Evolutionary conservation across 2,797 vertebrate genomes (phyloP), one percentile per base, ranked within the genome.

Genomic region (Enteromius paludinosus): DNA sequence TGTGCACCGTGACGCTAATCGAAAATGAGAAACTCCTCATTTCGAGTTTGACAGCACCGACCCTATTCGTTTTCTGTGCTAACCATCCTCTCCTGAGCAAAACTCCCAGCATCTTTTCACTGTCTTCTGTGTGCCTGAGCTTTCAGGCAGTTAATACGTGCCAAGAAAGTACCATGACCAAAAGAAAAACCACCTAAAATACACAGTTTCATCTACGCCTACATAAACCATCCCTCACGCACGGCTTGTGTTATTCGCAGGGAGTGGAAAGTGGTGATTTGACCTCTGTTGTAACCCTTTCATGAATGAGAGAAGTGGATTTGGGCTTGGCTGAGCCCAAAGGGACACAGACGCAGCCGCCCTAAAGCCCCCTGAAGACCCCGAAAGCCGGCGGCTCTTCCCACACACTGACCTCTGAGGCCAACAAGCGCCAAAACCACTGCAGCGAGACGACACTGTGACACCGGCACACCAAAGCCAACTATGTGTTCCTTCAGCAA

Each of bases 381-480:
- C 52, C 79, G 87, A 92, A 91, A 93, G 93, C 92, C 89, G 90
- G 90, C 83, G 59, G 90, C 90, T 94, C 94, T 94, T 94, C 93
- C 94, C 93, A 94, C 93, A 92, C 92, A 90, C 88, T 95, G 94
- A 95, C 95, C 94, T 93, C 92, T 3, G 88, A 91, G 94, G 94
- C 93, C 92, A 92, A 88, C 89, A 87, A 91, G 92, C 91, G 91
- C 92, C 93, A 93, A 93, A 94, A 91, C 87, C 92, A 89, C 92
- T 71, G 89, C 85, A 90, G 92, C 90, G 89, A 88, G 92, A 95
- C 92, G 91, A 93, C 93, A 93, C 88, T 82, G 88, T 94, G 95
- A 95, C 94, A 95, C 90, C 81, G 3, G 65, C 79, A 72, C 84
- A 72, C 83, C 86, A 85, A 89, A 87, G 70, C 79, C 88, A 78